A percentile compares a stretch with the other conserved stretches of the same genome.
Conservation (phyloP, 2,888 invertebrate genomes). For the Dascillus cervinus region DNA sequence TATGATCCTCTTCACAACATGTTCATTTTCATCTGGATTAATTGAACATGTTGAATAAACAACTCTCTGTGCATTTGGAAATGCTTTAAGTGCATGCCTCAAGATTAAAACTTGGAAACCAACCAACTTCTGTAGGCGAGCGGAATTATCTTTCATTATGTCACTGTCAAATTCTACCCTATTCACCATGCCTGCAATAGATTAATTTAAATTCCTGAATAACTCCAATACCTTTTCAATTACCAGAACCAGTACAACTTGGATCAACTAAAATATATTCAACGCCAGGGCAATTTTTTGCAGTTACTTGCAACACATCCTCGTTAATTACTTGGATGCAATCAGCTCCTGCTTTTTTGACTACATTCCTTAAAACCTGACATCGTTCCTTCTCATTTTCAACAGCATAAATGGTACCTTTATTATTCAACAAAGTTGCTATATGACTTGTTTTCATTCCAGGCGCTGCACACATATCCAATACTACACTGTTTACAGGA, state of each 20-base stretch:
- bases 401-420: conserved; percentile 73
- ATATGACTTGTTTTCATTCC: conserved; percentile 94
- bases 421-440: conserved; percentile 73
- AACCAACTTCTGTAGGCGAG: conserved; percentile 58
- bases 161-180: conserved; percentile 41
- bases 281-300: conserved; percentile 56
- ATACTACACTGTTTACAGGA: conserved; percentile 58
- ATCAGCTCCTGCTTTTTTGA: conserved; percentile 55
- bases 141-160: conserved; percentile 30
- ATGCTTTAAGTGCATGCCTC: conserved; percentile 73
- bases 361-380: conserved; percentile 54
- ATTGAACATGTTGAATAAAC: conserved; percentile 97
- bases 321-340: conserved; percentile 60
- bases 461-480: conserved; percentile 97
- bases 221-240: conserved; percentile 16
- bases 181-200: conserved; percentile 49
- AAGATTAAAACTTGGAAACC: conserved; percentile 77
- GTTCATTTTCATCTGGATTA: conserved; percentile 86
- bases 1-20: conserved; percentile 70
- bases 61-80: conserved; percentile 76
- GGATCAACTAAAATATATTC: conserved; percentile 94
- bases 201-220: neutral
- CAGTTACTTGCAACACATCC: conserved; percentile 65
- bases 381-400: conserved; percentile 67
- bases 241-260: conserved; percentile 92